Evolutionary conservation across 2,113 vertebrate genomes (phyloP), one percentile per base, ranked within the genome.

Genomic region (Entomyzon cyanotis): DNA sequence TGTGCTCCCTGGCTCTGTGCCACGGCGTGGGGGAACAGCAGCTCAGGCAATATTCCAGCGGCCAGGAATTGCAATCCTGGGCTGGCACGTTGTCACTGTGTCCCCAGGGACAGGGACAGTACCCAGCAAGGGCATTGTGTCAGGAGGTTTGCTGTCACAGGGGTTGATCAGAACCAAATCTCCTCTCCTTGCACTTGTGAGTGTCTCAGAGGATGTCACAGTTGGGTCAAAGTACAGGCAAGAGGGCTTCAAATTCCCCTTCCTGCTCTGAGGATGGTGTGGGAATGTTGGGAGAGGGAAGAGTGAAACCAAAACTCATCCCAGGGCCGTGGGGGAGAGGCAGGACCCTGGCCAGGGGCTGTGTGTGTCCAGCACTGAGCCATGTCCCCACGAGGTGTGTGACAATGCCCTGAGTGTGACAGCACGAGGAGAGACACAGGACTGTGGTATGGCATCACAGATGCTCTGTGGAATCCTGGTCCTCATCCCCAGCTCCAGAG

Each of bases 371-470:
- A 4, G 71, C 25, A 37, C 53, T 1, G 3, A 56, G 47, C 58
- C 15, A 2, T 1, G 12, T 12, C 50, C 68, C 25, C 0, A 0
- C 0, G 0, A 12, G 47, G 15, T 21, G 23, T 21, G 42, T 44
- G 37, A 47, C n/a, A 24, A 21, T 49, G 42, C 47, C 42, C 3
- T 1, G 8, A 23, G 69, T 1, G 3, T 2, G 13, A 44, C 63
- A 21, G 41, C 11, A 53, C 1, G 1, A 1, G 2, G 30, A 19
- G 35, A 46, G 25, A 20, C 30, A 2, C 3, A 1, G 15, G 4
- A 12, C n/a, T 31, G 82, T 41, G 50, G 5, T 1, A 2, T 1
- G 3, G 23, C 64, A 46, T 1, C 11, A 0, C 0, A 0, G 30
- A 4, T 9, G 37, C 2, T 0, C 25, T 8, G 9, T 5, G 7